Conservation (phyloP, 2,113 vertebrate species). For the Poeciliopsis turrubarensis region DNA sequence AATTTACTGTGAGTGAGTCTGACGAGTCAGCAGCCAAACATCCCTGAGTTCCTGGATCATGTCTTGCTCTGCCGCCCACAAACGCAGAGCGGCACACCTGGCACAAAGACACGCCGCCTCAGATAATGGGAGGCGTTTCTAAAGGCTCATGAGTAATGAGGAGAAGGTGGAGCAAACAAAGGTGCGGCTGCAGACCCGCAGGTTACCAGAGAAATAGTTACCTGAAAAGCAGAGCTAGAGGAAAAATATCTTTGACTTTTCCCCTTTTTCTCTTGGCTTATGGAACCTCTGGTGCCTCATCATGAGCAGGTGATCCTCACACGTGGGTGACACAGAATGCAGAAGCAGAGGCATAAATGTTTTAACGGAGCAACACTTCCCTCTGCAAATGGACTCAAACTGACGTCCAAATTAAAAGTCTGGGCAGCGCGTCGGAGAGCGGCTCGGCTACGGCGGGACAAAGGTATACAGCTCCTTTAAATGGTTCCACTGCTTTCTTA, state of each 20-base stretch:
- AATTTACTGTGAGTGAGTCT: too few relatives aligned
- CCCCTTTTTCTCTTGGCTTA: neutral
- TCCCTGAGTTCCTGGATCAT: neutral
- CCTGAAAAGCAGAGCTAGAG: neutral
- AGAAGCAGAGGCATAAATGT: neutral
- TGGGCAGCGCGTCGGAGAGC: neutral
- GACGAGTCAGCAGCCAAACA: neutral
- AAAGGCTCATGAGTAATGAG: neutral
- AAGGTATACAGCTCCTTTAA: neutral
- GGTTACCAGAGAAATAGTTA: constrained; percentile 8
- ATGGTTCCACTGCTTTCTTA: neutral
- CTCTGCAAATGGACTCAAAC: neutral
- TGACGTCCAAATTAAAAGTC: neutral
- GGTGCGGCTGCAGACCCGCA: constrained; percentile 35
- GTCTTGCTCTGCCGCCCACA: too few relatives aligned
- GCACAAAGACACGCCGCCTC: too few relatives aligned
- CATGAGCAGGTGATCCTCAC: neutral
- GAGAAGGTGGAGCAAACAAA: neutral
- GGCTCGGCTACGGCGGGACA: too few relatives aligned
- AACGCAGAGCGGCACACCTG: too few relatives aligned
- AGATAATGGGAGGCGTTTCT: neutral
- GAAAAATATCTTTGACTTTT: neutral
- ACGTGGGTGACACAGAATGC: neutral
- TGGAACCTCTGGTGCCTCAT: neutral
- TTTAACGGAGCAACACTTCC: neutral